These are phyloP conservation scores for Pristionchus fissidentatus DNA, from an alignment of 2,888 invertebrate species.

Conservation along the genomic window DNA sequence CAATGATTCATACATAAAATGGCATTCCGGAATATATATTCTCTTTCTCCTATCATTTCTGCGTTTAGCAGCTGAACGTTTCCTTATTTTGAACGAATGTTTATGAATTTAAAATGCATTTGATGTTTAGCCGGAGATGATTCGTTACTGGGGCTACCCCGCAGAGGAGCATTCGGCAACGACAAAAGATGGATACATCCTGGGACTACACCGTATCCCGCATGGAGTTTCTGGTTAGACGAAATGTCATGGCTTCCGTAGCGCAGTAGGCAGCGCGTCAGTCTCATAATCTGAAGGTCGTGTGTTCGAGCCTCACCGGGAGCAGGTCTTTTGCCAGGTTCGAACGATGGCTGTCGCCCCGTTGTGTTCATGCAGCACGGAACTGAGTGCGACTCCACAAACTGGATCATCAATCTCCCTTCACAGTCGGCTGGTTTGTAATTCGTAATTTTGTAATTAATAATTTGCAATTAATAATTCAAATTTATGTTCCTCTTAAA, in stretches of 20 bases:
- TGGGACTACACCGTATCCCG: neutral
- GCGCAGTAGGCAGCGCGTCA: too few species aligned
- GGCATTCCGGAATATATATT: too few species aligned
- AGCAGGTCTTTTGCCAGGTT: neutral
- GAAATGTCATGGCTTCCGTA: too few species aligned
- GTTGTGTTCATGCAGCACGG: constrained; percentile 85
- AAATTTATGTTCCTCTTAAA: too few species aligned
- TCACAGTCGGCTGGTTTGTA: constrained; percentile 50
- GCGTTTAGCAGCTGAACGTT: too few species aligned
- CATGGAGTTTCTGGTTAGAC: neutral
- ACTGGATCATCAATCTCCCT: constrained; percentile 68
- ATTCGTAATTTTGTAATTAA: neutral
- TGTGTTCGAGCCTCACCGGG: neutral
- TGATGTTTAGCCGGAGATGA: neutral
- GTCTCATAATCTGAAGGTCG: neutral
- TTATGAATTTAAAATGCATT: too few species aligned
- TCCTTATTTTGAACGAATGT: too few species aligned
- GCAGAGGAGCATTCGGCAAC: neutral
- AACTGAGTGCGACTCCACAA: constrained; percentile 76
- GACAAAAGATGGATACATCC: neutral
- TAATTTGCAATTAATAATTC: neutral
- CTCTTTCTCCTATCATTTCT: too few species aligned
- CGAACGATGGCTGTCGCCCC: constrained; percentile 54
- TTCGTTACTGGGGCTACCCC: constrained; percentile 14
- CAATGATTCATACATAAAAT: too few species aligned